Base-by-base conservation (phyloP, 2,797 vertebrate genomes). In the Poecilia wingei region DNA sequence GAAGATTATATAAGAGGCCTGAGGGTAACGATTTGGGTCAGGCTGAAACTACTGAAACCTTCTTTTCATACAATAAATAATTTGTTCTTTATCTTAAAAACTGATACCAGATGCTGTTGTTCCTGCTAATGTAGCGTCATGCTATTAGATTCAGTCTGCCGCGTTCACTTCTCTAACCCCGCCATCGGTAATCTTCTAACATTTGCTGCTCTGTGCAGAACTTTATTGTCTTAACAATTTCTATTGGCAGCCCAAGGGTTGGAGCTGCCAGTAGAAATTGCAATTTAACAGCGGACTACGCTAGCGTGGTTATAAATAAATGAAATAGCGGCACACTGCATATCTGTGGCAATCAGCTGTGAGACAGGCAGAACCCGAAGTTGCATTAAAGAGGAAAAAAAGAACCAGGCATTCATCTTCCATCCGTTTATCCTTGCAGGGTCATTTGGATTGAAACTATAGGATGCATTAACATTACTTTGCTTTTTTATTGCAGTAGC, bases 291-390 rank as follows among this genome's bases (percentile, higher is more conserved):
- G 28, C 76, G n/a, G 28, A 61, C 43, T 53, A 69, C 77, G 78
- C 31, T 87, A 72, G 33, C 81, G 47, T 79, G 74, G 72, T 79
- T 45, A 70, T 18, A 66, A 74, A 76, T 59, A 74, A 79, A 46
- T 70, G 72, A 76, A 76, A 76, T 47, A 49, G 68, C 41, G 77
- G 61, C 74, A 75, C 25, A 45, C 61, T 78, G 45, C 74, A 69
- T 33, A 66, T 80, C 20, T 80, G 25, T 64, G 43, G 70, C 28
- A 77, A 72, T 83, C 74, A 79, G 80, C 84, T 75, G 28, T 57
- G 41, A 41, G 77, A 72, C 6, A 4, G 66, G 51, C 69, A 78
- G 41, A 84, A 43, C 66, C 9, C 41, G 49, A 77, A 73, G 71
- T 66, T 46, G 25, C 46, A 69, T 39, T 57, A 45, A 75, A 47